Evolutionary conservation across 2,113 vertebrate species (phyloP), one percentile per base, ranked within the genome.

Genomic region (Eptatretus burgeri): DNA sequence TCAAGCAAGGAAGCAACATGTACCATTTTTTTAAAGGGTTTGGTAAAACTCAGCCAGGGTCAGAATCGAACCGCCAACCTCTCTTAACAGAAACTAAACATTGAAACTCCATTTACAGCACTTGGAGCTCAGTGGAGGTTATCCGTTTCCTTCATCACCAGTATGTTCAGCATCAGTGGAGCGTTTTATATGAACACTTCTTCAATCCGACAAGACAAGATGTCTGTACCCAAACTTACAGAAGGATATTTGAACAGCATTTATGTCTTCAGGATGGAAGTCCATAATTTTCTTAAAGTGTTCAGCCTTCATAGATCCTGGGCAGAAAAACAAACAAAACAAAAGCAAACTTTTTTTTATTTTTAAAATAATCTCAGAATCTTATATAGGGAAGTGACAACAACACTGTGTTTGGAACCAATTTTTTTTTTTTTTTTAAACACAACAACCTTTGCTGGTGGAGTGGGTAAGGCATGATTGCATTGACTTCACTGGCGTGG

Each of bases 201-300:
- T 41, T 41, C 27, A 20, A 60, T n/a, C n/a, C 10, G 11, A 60
- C n/a, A 60, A 10, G 20, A n/a, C n/a, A 17, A 17, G 56, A 13
- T 17, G n/a, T 11, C n/a, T 60, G n/a, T 60, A 20, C 11, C 20
- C 9, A n/a, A 60, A n/a, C 10, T n/a, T 60, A 60, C 12, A 20
- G n/a, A 60, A 60, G 56, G 56, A 60, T 60, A 60, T 60, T 60
- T 60, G 56, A n/a, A 20, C 20, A 60, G 56, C n/a, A 60, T 60
- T 60, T 11, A 60, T 20, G 56, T 60, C 56, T 60, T 60, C 56
- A n/a, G 56, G 56, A 20, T 60, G 13, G 20, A 60, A 60, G n/a
- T 60, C 56, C 56, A 60, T 60, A n/a, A 60, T n/a, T n/a, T n/a
- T 60, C 56, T 60, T 60, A 17, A 20, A 60, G 10, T n/a, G 56